A percentile compares a stretch with the other conserved stretches of the same genome.
Evolutionary conservation across 2,888 invertebrate species (phyloP).

Genomic region (Schizotus pectinicornis): DNA sequence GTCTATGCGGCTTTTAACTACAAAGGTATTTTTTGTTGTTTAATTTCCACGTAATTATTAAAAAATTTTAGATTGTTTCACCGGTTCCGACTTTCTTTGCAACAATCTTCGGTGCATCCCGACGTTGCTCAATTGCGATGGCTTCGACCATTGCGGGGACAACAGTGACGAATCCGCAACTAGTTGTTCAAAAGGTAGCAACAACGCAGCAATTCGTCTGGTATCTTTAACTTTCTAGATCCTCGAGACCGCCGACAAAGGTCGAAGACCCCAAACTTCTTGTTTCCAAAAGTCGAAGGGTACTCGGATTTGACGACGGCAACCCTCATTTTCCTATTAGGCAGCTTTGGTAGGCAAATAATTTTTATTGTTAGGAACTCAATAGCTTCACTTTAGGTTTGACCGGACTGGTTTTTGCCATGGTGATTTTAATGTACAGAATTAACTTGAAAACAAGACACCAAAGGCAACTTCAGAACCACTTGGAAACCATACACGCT

Average conservation of each 20-base stretch:
- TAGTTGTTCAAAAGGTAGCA: slow-evolving; percentile 63
- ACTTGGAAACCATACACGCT: slow-evolving; percentile 72
- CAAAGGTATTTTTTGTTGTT: slow-evolving; percentile 59
- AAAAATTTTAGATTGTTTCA: slow-evolving; percentile 65
- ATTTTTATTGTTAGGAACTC: slow-evolving; percentile 3
- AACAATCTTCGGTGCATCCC: slow-evolving; percentile 75
- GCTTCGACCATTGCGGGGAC: slow-evolving; percentile 79
- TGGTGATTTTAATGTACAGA: slow-evolving; percentile 68
- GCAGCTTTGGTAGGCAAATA: slow-evolving; percentile 61
- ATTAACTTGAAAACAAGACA: slow-evolving; percentile 68
- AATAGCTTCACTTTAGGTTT: slow-evolving; percentile 56
- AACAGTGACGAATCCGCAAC: slow-evolving; percentile 69
- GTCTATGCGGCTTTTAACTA: slow-evolving; percentile 75
- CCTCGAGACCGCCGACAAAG: slow-evolving; percentile 69
- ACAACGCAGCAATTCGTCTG: not conserved
- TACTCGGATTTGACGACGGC: slow-evolving; percentile 71
- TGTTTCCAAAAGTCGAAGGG: slow-evolving; percentile 72
- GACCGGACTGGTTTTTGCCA: slow-evolving; percentile 66
- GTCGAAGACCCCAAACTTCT: slow-evolving; percentile 72
- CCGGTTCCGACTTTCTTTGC: slow-evolving; percentile 72
- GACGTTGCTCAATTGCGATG: slow-evolving; percentile 72
- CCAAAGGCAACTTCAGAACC: slow-evolving; percentile 69
- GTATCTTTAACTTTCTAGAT: slow-evolving; percentile 52
- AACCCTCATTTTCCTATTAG: slow-evolving; percentile 68
- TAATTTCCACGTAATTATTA: not conserved